Evolutionary conservation across 2,888 invertebrate genomes (phyloP), one percentile per base, ranked within the genome.

Genomic region (Drosophila siamana): DNA sequence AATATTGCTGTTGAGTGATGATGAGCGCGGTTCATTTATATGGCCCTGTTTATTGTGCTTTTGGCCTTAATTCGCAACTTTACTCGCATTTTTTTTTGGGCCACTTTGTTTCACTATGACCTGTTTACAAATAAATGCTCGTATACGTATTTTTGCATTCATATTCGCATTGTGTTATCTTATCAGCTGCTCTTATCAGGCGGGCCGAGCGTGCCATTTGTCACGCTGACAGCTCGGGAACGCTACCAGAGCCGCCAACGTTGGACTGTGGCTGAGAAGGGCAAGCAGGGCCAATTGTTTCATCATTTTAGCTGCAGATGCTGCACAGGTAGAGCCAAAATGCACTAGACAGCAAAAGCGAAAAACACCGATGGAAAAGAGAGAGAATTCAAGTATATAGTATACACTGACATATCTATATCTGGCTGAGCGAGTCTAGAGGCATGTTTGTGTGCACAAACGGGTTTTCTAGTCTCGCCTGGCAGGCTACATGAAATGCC

Each of bases 131-230:
- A 70, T 15, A 47, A 13, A 19, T 38, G 15, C 2, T 9, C 8
- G n/a, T 16, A 19, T 11, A 30, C 2, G 13, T 40, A 4, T 15
- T 13, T 40, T 19, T 40, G 11, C 26, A 26, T 30, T 26, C 13
- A 46, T 16, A 30, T 33, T 26, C 52, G 54, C 36, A 15, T 28
- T 13, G 51, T 24, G 51, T 30, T 40, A 54, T 59, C 47, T 69
- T 62, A 75, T 76, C 75, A 69, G 72, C 24, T 22, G 56, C 41
- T 46, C 38, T 76, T 75, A 75, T 75, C 75, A 72, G 69, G 36
- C 57, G 13, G 8, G 4, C 15, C 24, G 26, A 64, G 64, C 73
- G 51, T 71, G 75, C 36, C 40, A 33, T 59, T 43, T 57, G 66
- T 15, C 33, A 33, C 48, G 51, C 50, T 24, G 46, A 26, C 38